phyloP scores from a whole-genome alignment of 1,140 invertebrate species.

The Drosophila virilis region DNA sequence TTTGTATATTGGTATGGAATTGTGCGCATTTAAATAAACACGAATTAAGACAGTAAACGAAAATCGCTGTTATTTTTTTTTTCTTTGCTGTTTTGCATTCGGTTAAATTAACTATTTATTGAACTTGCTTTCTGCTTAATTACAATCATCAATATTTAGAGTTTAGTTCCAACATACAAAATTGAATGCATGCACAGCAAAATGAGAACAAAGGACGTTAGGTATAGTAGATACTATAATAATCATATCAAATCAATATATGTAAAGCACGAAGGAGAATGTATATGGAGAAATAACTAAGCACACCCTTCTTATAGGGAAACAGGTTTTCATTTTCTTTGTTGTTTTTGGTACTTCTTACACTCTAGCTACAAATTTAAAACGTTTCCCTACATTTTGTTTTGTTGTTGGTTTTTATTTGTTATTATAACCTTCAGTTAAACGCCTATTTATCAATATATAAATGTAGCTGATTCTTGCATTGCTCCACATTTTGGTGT shows the following conservation, averaged over 20 bases:
- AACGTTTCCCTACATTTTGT: constrained; percentile 17
- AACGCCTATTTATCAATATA: constrained; percentile 32
- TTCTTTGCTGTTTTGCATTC: constrained; percentile 70
- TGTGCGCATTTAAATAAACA: constrained; percentile 63
- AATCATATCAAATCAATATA: constrained; percentile 40
- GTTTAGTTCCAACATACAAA: constrained; percentile 21
- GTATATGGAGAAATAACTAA: constrained; percentile 14
- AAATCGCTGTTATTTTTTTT: constrained; percentile 15
- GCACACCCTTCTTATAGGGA: not conserved
- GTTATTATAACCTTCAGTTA: constrained; percentile 46
- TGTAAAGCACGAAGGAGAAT: constrained; percentile 15
- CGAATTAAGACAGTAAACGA: constrained; percentile 45
- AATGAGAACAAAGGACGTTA: constrained; percentile 23
- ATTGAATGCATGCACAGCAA: constrained; percentile 67
- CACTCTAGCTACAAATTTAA: constrained; percentile 65
- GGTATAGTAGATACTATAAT: constrained; percentile 41
- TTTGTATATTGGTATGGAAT: constrained; percentile 36
- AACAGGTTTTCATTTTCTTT: not conserved
- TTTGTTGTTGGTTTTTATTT: constrained; percentile 30
- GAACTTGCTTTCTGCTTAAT: constrained; percentile 45
- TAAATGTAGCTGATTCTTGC: constrained; percentile 19
- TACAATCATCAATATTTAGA: constrained; percentile 57
- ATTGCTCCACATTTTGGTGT: constrained; percentile 22
- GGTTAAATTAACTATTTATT: constrained; percentile 76
- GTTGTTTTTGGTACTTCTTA: constrained; percentile 42